Base-by-base conservation (phyloP, 2,888 invertebrate species). In the Rhogogaster chlorosoma region DNA sequence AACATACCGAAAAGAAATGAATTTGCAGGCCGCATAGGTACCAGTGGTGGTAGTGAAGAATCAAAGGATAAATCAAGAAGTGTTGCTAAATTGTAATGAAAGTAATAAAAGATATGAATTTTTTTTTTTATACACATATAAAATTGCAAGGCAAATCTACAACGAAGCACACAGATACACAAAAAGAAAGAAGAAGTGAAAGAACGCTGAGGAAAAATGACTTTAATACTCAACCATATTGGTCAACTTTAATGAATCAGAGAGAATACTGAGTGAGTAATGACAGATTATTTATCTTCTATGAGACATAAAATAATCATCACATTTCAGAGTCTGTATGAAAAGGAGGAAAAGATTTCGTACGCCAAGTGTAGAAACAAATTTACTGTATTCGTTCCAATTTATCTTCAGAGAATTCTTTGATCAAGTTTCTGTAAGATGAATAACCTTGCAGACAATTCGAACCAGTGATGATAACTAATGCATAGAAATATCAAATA, bases 21-120 rank as follows among this genome's bases (percentile, higher is more conserved):
- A 83, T 83, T 29, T 29, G 70, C 32, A 67, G 67, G 7, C 61
- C 70, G 64, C 45, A 26, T 18, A 4, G 83, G 83, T 67, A 67
- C n/a, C 67, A 70, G 26, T 67, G 67, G 83, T 49, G 67, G 83
- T 49, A 49, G 83, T 32, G 32, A 10, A 42, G 29, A 83, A 83
- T 83, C 70, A 45, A 67, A 83, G 29, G 67, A 67, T 83, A 70
- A 70, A 83, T 83, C 83, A 83, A 83, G 83, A 83, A 70, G 70
- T 45, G 64, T 45, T n/a, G 67, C 80, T 80, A 61, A n/a, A n/a
- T 61, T 36, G 29, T 36, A 64, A 64, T 38, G 9, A 70, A 83
- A 64, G 67, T 83, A 49, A 83, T 15, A 80, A 80, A 61, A 80
- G 12, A 57, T 36, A 80, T 67, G 9, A 67, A 83, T 49, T 36